Conservation (phyloP, 2,113 vertebrate genomes). For the Boulengeromyrus knoepffleri region DNA sequence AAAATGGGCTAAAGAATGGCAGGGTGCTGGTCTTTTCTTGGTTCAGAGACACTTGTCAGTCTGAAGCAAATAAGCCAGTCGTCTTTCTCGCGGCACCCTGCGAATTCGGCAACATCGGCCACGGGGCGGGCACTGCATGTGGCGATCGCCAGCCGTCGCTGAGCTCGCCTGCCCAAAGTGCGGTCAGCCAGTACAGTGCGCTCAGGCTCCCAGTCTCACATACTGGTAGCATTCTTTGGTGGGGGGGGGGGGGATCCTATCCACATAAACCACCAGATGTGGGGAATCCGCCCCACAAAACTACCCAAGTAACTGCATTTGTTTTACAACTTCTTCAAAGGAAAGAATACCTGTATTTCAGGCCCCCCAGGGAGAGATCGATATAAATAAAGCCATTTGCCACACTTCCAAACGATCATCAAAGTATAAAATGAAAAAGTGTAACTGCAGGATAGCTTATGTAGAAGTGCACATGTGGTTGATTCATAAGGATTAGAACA, state of each 20-base stretch:
- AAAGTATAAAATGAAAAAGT: constrained; percentile 8
- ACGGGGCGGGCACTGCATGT: not conserved
- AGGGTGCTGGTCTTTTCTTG: not conserved
- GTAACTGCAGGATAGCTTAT: not conserved
- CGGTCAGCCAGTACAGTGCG: not conserved
- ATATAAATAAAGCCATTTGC: not conserved
- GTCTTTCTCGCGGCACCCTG: not conserved
- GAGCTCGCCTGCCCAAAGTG: not conserved
- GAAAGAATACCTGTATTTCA: not conserved
- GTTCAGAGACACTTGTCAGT: not conserved
- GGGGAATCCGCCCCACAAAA: constrained; percentile 37
- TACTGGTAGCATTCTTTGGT: constrained; percentile 34
- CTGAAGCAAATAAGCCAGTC: not conserved
- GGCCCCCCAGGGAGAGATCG: not conserved
- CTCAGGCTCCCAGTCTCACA: constrained; percentile 48
- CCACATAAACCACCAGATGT: constrained; percentile 36
- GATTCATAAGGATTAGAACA: constrained; percentile 13
- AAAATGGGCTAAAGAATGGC: not conserved
- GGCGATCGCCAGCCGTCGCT: not conserved
- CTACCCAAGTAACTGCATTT: not conserved
- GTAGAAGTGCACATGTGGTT: not conserved
- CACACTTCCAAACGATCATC: not conserved
- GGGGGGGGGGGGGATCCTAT: constrained; percentile 25
- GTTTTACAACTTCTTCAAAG: not conserved
- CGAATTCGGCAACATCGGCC: not conserved